Base-by-base conservation (phyloP, 2,888 invertebrate genomes). In the Hyalella azteca region DNA sequence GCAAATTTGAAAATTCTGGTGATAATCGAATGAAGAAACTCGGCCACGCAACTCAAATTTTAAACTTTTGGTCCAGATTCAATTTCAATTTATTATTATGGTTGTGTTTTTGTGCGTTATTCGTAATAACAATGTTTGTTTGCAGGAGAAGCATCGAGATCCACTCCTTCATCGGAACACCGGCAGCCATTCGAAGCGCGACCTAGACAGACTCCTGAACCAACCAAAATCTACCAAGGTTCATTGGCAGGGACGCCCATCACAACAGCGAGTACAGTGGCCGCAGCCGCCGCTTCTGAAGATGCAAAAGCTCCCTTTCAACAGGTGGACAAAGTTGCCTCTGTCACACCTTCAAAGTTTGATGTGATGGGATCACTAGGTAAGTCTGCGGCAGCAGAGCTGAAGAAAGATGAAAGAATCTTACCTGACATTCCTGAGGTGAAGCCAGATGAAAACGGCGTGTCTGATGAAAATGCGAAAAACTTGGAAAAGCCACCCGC, bases 111-210 rank as follows among this genome's bases (percentile, higher is more conserved):
- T 22, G 0, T 13, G 5, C 22, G 26, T 26, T 4, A 54, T 7
- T 54, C 29, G 54, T 5, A 54, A 15, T 26, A 54, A 54, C 29
- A 26, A 11, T 50, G 15, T 2, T 29, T 54, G 5, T 54, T 54
- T 54, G 1, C 82, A 84, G 84, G 84, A 78, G 84, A 84, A 54
- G 81, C 84, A 41, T 81, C 84, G n/a, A 79, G 84, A 48, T 82
- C 81, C 59, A 84, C 84, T 22, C 84, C 84, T 76, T 84, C 84
- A 11, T 84, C 84, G 2, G 84, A 84, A 73, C 78, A 84, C 50
- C 82, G 84, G 36, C 84, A 81, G 22, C 81, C 78, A n/a, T 66
- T 84, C 45, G 84, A 84, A 54, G 79, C 82, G 49, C 80, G 84
- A 32, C 80, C 84, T 45, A 80, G 84, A 41, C 84, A 84, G 49